Percentiles rank a stretch among this genome's conserved stretches.
Conservation (phyloP, 2,888 invertebrate genomes). For the Danaus chrysippus region DNA sequence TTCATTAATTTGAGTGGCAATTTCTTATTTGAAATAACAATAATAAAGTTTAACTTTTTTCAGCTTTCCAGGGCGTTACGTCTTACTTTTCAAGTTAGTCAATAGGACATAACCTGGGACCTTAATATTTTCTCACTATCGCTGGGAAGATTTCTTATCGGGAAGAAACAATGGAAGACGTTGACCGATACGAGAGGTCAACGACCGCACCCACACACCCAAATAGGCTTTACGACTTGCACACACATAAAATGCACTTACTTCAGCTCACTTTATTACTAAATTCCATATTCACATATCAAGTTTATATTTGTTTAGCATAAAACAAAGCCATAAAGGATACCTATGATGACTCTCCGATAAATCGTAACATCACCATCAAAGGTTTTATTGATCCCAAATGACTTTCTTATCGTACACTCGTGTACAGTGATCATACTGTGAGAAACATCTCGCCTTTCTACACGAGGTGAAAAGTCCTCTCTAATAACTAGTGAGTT, state of each 20-base stretch:
- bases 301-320: not conserved
- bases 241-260: not conserved
- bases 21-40: too few relatives aligned
- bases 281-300: not conserved
- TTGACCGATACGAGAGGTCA: constrained; percentile 30
- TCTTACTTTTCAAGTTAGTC: not conserved
- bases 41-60: too few relatives aligned
- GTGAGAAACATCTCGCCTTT: not conserved
- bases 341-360: too few relatives aligned
- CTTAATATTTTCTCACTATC: constrained; percentile 2
- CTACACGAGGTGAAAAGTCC: not conserved
- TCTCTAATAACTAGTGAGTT: not conserved
- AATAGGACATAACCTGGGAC: constrained; percentile 1
- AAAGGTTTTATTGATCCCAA: not conserved
- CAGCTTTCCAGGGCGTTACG: too few relatives aligned
- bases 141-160: constrained; percentile 18
- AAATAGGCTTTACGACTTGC: constrained; percentile 1
- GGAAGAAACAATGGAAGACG: constrained; percentile 25
- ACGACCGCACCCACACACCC: constrained; percentile 15
- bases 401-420: constrained; percentile 4
- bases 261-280: not conserved
- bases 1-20: too few relatives aligned
- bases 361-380: not conserved
- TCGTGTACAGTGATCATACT: not conserved
- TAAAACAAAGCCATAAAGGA: too few relatives aligned